These are phyloP conservation scores for Platorchestia sp. DNA, from an alignment of 1,140 invertebrate species.

Conservation along the genomic window DNA sequence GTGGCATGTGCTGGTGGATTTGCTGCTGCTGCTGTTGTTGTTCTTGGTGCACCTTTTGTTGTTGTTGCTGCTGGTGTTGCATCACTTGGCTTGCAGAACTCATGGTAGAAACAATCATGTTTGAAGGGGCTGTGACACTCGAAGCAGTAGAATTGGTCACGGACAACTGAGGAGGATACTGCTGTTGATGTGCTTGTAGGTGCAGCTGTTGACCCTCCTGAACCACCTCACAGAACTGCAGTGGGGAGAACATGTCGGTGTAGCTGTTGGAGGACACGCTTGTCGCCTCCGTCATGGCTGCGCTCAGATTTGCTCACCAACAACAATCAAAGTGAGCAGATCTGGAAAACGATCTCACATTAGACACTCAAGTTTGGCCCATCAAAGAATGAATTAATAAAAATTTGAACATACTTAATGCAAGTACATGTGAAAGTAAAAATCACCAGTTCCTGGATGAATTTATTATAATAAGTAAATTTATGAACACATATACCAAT, in stretches of 20 bases:
- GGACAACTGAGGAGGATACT: not conserved
- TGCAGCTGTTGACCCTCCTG: slow-evolving; percentile 13
- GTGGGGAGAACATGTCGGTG: not conserved
- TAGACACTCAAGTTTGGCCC: not conserved
- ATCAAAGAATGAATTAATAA: too few species aligned
- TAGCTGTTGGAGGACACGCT: slow-evolving; percentile 8
- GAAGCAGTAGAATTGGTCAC: slow-evolving; percentile 12
- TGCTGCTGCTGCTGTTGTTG: slow-evolving; percentile 31
- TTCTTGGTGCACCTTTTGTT: not conserved
- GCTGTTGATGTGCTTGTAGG: slow-evolving; percentile 22
- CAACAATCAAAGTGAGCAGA: not conserved
- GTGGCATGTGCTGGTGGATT: not conserved
- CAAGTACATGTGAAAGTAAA: too few species aligned
- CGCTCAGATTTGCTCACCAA: not conserved
- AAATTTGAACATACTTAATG: too few species aligned
- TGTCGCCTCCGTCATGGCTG: slow-evolving; percentile 16
- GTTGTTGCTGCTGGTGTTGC: not conserved
- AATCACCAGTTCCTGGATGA: too few species aligned
- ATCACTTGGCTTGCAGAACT: not conserved
- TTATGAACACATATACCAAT: too few species aligned
- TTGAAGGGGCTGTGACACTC: slow-evolving; percentile 15
- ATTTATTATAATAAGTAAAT: too few species aligned
- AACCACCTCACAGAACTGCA: slow-evolving; percentile 40
- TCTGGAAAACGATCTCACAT: not conserved
- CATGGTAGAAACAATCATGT: slow-evolving; percentile 20